These are phyloP conservation scores for Polydrusus tereticollis DNA, from an alignment of 2,888 invertebrate genomes.

Conservation along the genomic window DNA sequence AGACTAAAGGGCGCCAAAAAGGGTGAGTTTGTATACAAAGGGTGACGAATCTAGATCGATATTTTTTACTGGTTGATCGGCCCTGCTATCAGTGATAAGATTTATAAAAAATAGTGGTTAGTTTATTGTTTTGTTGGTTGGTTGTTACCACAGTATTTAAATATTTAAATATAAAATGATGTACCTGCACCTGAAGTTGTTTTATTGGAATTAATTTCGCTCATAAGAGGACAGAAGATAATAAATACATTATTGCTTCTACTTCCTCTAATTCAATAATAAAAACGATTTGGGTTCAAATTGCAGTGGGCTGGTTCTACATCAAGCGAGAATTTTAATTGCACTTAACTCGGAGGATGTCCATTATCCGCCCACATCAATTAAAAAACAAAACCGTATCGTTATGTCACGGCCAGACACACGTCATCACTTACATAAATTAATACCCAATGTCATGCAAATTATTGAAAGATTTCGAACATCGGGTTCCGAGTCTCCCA, in stretches of 20 bases:
- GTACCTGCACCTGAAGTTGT: no score
- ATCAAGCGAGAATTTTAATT: slow-evolving; percentile 6
- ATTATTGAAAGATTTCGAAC: neutral
- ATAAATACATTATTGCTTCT: no score
- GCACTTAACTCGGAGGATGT: neutral
- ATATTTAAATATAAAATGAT: no score
- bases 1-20: slow-evolving; percentile 39
- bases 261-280: no score
- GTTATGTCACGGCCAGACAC: slow-evolving; percentile 11
- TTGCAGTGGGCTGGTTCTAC: neutral
- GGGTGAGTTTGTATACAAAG: slow-evolving; percentile 35
- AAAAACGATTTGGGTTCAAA: no score
- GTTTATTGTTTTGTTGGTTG: no score
- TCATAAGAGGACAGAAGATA: no score
- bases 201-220: no score
- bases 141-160: no score
- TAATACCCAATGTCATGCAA: neutral
- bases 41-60: slow-evolving; percentile 13
- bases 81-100: no score
- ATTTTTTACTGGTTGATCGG: slow-evolving; percentile 13
- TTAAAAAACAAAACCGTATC: slow-evolving; percentile 3
- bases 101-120: no score
- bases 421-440: neutral
- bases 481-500: slow-evolving; percentile 1
- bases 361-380: slow-evolving; percentile 20